A percentile compares a stretch with the other conserved stretches of the same genome.
These are phyloP conservation scores for Coleophora flavipennella DNA, from an alignment of 2,888 invertebrate species.

Conservation along the genomic window DNA sequence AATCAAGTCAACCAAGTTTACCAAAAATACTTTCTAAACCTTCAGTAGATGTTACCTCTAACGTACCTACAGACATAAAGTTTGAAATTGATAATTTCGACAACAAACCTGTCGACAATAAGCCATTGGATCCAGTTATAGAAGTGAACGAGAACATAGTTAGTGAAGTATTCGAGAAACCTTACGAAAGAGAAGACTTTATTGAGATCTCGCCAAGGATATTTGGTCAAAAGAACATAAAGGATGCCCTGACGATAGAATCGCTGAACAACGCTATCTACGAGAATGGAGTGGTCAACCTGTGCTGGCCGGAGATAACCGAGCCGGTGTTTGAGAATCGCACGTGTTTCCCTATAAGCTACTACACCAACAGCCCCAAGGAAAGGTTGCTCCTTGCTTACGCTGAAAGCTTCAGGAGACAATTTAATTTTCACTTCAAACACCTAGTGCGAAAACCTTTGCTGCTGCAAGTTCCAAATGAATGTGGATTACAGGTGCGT, in stretches of 20 bases:
- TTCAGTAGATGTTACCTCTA: not conserved
- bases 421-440: conserved; percentile 71
- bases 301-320: conserved; percentile 75
- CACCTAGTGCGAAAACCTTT: conserved; percentile 74
- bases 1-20: too few species aligned
- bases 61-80: not conserved
- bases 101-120: conserved; percentile 29
- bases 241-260: conserved; percentile 57
- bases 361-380: conserved; percentile 77
- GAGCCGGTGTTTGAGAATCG: conserved; percentile 72
- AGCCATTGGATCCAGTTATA: conserved; percentile 40
- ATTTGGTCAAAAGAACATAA: conserved; percentile 40
- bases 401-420: conserved; percentile 84
- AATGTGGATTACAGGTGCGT: conserved; percentile 81
- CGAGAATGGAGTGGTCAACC: conserved; percentile 73
- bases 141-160: conserved; percentile 53
- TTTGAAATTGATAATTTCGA: not conserved
- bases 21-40: too few species aligned
- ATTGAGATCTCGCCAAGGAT: conserved; percentile 51
- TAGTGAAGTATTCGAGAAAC: conserved; percentile 41
- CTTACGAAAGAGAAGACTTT: conserved; percentile 36
- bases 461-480: conserved; percentile 81
- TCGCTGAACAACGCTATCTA: conserved; percentile 73
- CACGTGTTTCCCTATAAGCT: conserved; percentile 75
- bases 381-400: conserved; percentile 81